phyloP scores from a whole-genome alignment of 2,113 vertebrate genomes.

The Mellivora capensis region DNA sequence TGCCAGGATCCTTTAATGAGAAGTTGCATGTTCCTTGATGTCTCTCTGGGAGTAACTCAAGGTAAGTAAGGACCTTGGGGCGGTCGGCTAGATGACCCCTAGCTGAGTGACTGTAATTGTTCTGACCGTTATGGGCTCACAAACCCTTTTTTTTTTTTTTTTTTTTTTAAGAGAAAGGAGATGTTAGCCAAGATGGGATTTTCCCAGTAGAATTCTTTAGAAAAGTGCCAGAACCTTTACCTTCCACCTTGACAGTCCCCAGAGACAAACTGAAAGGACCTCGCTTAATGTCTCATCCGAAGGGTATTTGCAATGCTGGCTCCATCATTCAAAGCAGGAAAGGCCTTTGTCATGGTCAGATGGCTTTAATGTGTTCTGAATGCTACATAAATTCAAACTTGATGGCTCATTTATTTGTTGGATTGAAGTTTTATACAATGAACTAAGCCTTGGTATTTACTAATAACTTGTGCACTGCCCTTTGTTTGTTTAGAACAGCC shows the following conservation, averaged over 20 bases:
- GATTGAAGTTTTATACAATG: constrained; percentile 86
- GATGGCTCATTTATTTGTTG: constrained; percentile 88
- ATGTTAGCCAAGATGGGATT: constrained; percentile 49
- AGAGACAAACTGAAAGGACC: constrained; percentile 83
- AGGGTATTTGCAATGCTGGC: constrained; percentile 81
- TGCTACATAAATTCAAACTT: constrained; percentile 89
- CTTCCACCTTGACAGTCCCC: constrained; percentile 80
- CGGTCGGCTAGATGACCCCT: background rate
- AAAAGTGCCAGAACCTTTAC: constrained; percentile 63
- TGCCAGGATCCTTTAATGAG: background rate
- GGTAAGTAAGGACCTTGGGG: background rate
- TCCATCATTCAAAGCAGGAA: constrained; percentile 88
- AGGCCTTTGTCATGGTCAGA: constrained; percentile 88
- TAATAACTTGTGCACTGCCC: constrained; percentile 83
- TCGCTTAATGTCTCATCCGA: constrained; percentile 83
- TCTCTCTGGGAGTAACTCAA: background rate
- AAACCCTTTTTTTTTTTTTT: background rate
- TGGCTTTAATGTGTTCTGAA: constrained; percentile 87
- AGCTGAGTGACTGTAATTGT: background rate
- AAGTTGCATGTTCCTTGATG: background rate
- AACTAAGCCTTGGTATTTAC: constrained; percentile 86
- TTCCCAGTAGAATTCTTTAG: constrained; percentile 57
- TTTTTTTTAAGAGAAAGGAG: background rate
- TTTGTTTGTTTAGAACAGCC: constrained; percentile 82
- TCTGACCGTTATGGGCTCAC: background rate